Conservation (phyloP, 2,797 vertebrate genomes). For the Trachurus trachurus region DNA sequence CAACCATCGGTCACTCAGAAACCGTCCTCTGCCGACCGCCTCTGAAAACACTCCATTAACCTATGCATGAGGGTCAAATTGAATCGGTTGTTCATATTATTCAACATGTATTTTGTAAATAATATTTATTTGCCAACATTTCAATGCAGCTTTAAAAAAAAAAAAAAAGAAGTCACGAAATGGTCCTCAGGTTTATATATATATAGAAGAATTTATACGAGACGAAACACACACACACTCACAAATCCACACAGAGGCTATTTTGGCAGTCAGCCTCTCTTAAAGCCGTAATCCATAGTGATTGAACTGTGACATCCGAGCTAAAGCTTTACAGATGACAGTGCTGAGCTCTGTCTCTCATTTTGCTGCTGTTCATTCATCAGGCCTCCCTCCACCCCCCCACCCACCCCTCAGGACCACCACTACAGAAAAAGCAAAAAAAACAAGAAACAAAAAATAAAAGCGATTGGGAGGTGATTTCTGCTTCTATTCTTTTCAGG, state of each 20-base stretch:
- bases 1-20: too few relatives aligned
- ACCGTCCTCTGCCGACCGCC: too few relatives aligned
- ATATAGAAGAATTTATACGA: background rate
- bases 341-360: conserved; percentile 54
- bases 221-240: conserved; percentile 7
- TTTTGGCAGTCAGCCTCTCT: conserved; percentile 53
- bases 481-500: conserved; percentile 5
- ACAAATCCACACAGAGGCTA: conserved; percentile 31
- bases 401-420: conserved; percentile 3
- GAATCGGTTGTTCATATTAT: background rate
- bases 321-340: conserved; percentile 67
- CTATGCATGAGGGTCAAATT: background rate
- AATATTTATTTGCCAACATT: background rate
- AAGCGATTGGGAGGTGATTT: background rate
- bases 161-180: too few relatives aligned
- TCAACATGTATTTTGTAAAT: background rate
- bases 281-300: conserved; percentile 67
- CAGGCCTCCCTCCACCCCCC: conserved; percentile 18
- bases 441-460: background rate
- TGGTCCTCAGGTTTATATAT: background rate
- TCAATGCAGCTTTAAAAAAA: background rate
- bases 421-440: background rate
- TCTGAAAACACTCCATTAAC: background rate
- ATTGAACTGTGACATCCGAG: conserved; percentile 73
- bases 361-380: conserved; percentile 63